A percentile compares a stretch with the other conserved stretches of the same genome.
phyloP scores from a whole-genome alignment of 2,113 vertebrate species.

The Stigmatopora nigra region DNA sequence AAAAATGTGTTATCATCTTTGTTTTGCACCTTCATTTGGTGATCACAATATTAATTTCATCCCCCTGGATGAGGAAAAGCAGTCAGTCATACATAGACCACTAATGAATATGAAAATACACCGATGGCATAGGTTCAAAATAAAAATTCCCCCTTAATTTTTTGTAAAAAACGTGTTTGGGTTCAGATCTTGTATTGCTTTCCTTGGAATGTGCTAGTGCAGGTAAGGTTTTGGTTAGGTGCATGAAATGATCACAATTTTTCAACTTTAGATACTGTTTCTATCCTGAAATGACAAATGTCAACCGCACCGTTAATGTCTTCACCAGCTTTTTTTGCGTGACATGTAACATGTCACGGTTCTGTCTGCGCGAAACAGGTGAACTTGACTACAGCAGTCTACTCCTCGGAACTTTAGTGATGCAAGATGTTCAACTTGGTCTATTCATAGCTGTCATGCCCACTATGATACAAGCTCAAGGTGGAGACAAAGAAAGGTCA shows the following conservation, averaged over 20 bases:
- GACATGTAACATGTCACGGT: neutral
- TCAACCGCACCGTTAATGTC: no score
- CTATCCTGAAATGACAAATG: neutral
- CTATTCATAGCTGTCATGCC: constrained; percentile 92
- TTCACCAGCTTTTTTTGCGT: neutral
- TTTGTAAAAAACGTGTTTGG: neutral
- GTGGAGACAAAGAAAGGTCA: constrained; percentile 75
- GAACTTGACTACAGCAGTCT: constrained; percentile 89
- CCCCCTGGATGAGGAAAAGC: neutral
- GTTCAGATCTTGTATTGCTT: neutral
- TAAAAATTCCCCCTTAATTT: neutral
- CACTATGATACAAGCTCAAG: constrained; percentile 83
- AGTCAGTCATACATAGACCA: neutral
- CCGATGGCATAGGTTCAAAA: neutral
- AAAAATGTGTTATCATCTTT: no score
- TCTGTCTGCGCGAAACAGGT: constrained; percentile 62
- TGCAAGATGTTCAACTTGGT: constrained; percentile 95
- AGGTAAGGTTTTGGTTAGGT: no score
- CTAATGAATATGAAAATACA: neutral
- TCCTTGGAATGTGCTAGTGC: neutral
- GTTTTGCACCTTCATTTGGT: neutral
- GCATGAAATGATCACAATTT: no score
- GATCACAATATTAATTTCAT: neutral
- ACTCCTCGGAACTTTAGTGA: constrained; percentile 90
- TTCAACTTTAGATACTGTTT: no score